phyloP scores from a whole-genome alignment of 2,888 invertebrate genomes.

The Latheticus oryzae region DNA sequence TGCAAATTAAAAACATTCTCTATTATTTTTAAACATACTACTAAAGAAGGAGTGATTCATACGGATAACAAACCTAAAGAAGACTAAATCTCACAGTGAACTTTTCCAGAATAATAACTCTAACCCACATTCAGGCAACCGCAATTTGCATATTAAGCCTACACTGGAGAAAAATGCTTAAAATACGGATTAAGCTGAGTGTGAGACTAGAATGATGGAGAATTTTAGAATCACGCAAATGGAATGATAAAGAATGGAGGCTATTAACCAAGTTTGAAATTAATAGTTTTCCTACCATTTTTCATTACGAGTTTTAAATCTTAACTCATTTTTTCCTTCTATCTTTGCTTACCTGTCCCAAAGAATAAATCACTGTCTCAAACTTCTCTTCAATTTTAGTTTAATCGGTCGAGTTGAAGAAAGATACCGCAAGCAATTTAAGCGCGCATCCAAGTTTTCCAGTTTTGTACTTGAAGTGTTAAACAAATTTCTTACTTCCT shows the following conservation, averaged over 20 bases:
- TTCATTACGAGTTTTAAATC: background rate
- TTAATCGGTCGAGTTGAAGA: constrained; percentile 46
- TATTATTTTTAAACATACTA: too few relatives aligned
- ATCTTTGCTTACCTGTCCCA: background rate
- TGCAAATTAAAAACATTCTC: constrained; percentile 35
- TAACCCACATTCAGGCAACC: constrained; percentile 30
- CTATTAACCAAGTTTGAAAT: too few relatives aligned
- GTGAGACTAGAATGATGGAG: background rate
- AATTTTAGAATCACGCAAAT: too few relatives aligned
- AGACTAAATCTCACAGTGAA: too few relatives aligned
- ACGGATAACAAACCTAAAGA: too few relatives aligned
- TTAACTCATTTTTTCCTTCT: too few relatives aligned
- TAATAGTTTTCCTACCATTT: too few relatives aligned
- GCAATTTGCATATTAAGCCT: constrained; percentile 32
- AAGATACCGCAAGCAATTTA: constrained; percentile 46
- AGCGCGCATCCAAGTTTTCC: constrained; percentile 35
- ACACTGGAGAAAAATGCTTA: constrained; percentile 20
- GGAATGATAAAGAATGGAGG: constrained; percentile 1
- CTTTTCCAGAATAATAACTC: constrained; percentile 28
- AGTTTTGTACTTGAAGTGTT: constrained; percentile 13
- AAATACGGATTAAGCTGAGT: constrained; percentile 16
- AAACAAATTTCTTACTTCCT: constrained; percentile 32
- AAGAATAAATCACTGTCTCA: constrained; percentile 27
- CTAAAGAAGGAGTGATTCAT: too few relatives aligned
- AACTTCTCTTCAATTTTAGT: constrained; percentile 45